Evolutionary conservation across 2,888 invertebrate species (phyloP), one percentile per base, ranked within the genome.

Genomic region (Auanema sp.): DNA sequence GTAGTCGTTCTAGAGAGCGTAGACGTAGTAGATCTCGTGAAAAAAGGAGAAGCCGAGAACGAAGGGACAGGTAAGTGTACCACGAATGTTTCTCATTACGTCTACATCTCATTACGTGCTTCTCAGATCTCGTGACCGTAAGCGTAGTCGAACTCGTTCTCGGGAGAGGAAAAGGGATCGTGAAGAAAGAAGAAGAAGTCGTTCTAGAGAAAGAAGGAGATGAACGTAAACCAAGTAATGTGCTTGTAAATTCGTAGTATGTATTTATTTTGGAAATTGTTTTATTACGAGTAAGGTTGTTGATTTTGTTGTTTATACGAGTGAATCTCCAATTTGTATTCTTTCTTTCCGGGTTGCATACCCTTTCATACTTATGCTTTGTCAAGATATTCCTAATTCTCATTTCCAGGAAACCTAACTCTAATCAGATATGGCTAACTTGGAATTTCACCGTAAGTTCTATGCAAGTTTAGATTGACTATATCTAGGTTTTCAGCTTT

Each of bases 391-490:
- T n/a, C n/a, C n/a, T n/a, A n/a, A n/a, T n/a, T n/a, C n/a, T n/a
- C n/a, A n/a, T n/a, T n/a, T n/a, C n/a, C 3, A 33, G 33, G 33
- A 33, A 33, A 33, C 33, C 33, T 33, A 33, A 33, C 8, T 33
- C 8, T 33, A 33, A 33, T 33, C 3, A 33, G 11, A 24, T 23
- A 65, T 61, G 61, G 64, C 69, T 59, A 68, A 71, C 68, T 67
- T 76, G 54, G 69, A 76, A 53, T 76, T 76, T 69, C 76, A 76
- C 62, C 70, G 73, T 73, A 50, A 71, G 72, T 67, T 59, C 56
- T 67, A 47, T 21, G 21, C n/a, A n/a, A 43, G 11, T 43, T 43
- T n/a, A 11, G 14, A 43, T 43, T 43, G 14, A 11, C 50, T 8
- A 2, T 23, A 40, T 51, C 21, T 5, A 12, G 41, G 11, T 42